A percentile compares a stretch with the other conserved stretches of the same genome.
Evolutionary conservation across 2,113 vertebrate genomes (phyloP).

Genomic region (Tenebrosternarchus preto): DNA sequence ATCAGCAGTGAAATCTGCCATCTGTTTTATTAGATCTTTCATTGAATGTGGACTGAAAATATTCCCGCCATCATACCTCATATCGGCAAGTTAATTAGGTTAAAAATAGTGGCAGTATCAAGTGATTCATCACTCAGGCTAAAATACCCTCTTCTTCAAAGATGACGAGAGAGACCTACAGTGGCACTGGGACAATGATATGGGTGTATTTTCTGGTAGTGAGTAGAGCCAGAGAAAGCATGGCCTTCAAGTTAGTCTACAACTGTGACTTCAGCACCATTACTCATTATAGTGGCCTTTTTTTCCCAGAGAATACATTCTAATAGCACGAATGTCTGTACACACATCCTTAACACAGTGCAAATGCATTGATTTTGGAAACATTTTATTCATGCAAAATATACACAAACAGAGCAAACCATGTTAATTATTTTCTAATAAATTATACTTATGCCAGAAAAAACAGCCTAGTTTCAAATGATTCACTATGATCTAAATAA

Average conservation of each 20-base stretch:
- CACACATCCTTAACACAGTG: conserved; percentile 3
- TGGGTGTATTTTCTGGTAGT: not conserved
- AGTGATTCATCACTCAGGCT: conserved; percentile 1
- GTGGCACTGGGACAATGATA: not conserved
- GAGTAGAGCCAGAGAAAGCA: not conserved
- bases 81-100: not conserved
- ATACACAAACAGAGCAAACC: conserved; percentile 35
- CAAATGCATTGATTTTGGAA: conserved; percentile 24
- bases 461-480: conserved; percentile 36
- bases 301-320: not conserved
- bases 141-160: not conserved
- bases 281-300: not conserved
- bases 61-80: not conserved
- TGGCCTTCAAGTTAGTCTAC: not conserved
- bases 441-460: conserved; percentile 44
- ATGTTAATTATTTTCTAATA: conserved; percentile 43
- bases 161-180: not conserved
- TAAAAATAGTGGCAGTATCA: not conserved
- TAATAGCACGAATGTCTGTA: not conserved
- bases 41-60: not conserved
- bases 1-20: not conserved
- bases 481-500: conserved; percentile 2
- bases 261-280: not conserved
- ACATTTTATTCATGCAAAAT: conserved; percentile 56
- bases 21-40: not conserved